phyloP scores from a whole-genome alignment of 2,113 vertebrate genomes.

The Amphiprion percula region DNA sequence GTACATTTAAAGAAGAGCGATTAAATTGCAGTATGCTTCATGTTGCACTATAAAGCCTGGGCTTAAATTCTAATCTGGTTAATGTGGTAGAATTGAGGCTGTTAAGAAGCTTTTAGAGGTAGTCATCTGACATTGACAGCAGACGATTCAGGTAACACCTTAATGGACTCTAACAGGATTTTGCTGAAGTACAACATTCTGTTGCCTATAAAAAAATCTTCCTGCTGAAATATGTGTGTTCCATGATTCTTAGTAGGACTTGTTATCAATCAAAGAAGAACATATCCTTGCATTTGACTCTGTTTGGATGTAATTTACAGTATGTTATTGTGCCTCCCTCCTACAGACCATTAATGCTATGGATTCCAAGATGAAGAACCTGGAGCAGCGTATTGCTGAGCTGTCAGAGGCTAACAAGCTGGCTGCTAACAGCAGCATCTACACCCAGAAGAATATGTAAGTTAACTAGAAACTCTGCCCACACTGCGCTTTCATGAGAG shows the following conservation, averaged over 20 bases:
- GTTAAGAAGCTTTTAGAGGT: constrained; percentile 74
- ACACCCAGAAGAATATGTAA: constrained; percentile 99
- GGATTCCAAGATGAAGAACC: constrained; percentile 98
- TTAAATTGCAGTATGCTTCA: constrained; percentile 61
- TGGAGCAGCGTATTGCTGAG: constrained; percentile 97
- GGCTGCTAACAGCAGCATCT: constrained; percentile 98
- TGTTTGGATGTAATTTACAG: constrained; percentile 3
- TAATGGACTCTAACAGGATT: constrained; percentile 70
- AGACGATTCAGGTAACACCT: constrained; percentile 65
- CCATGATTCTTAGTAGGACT: constrained; percentile 23
- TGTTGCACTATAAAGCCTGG: constrained; percentile 51
- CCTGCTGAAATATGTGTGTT: constrained; percentile 11
- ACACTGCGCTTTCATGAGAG: constrained; percentile 47
- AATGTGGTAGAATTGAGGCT: constrained; percentile 73
- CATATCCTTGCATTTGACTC: not conserved
- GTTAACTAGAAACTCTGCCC: constrained; percentile 74
- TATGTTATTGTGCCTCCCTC: constrained; percentile 11
- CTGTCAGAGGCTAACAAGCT: constrained; percentile 98
- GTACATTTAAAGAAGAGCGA: constrained; percentile 23
- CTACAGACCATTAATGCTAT: constrained; percentile 98
- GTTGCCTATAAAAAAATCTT: constrained; percentile 17
- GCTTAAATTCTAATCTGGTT: constrained; percentile 76
- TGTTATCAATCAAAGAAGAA: constrained; percentile 20
- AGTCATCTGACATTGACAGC: constrained; percentile 68
- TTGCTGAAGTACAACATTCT: constrained; percentile 39